Conservation (phyloP, 2,888 invertebrate species). For the Eristalis tenax region DNA sequence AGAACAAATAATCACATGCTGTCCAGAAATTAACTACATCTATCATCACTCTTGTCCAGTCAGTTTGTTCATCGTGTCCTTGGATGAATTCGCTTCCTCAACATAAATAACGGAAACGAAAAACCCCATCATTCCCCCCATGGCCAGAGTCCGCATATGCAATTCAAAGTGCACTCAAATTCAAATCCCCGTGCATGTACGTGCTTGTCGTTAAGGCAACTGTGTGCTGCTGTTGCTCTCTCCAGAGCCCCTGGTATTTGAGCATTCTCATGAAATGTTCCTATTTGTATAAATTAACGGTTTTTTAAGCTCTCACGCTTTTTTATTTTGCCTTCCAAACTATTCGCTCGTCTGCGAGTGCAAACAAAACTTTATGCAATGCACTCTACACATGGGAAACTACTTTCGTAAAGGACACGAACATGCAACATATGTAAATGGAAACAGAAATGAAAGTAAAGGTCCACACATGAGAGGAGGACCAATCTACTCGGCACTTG, state of each 20-base stretch:
- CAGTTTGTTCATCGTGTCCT: not conserved
- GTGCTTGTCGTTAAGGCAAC: slow-evolving; percentile 26
- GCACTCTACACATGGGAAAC: slow-evolving; percentile 7
- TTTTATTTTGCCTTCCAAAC: slow-evolving; percentile 11
- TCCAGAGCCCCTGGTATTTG: slow-evolving; percentile 22
- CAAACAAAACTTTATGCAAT: slow-evolving; percentile 27
- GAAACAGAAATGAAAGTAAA: slow-evolving; percentile 22
- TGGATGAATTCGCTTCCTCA: not conserved
- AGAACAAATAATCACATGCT: not conserved
- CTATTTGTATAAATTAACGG: slow-evolving; percentile 58
- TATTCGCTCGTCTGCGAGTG: slow-evolving; percentile 5
- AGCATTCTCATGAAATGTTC: slow-evolving; percentile 52
- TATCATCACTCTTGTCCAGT: not conserved
- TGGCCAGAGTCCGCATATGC: not conserved
- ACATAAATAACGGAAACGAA: not conserved
- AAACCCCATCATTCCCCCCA: not conserved
- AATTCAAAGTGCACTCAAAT: slow-evolving; percentile 15
- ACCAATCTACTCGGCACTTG: slow-evolving; percentile 32
- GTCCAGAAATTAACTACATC: not conserved
- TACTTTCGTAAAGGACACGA: slow-evolving; percentile 33
- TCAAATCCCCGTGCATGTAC: not conserved
- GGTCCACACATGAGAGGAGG: not conserved
- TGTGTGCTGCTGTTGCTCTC: not conserved
- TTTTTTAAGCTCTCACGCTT: slow-evolving; percentile 18
- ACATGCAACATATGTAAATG: slow-evolving; percentile 63